phyloP scores from a whole-genome alignment of 2,113 vertebrate species.

The Myodes glareolus region DNA sequence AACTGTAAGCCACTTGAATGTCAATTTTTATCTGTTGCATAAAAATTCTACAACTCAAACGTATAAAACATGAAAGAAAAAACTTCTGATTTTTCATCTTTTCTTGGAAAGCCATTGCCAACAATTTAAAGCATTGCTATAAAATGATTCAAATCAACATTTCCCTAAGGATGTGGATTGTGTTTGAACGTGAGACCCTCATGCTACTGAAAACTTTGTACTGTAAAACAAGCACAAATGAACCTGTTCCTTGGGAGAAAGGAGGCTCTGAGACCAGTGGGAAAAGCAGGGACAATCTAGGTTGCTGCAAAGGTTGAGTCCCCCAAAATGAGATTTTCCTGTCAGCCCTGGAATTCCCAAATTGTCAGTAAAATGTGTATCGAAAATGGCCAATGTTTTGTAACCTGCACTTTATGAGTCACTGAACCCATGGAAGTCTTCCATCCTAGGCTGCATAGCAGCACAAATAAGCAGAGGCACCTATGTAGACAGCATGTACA shows the following conservation, averaged over 20 bases:
- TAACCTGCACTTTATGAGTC: not conserved
- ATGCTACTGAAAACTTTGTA: not conserved
- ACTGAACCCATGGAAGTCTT: not conserved
- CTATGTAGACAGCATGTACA: not conserved
- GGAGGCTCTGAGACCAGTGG: not conserved
- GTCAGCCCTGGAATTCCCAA: not conserved
- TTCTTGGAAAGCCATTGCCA: constrained; percentile 6
- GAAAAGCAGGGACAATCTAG: not conserved
- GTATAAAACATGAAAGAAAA: constrained; percentile 4
- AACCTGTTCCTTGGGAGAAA: not conserved
- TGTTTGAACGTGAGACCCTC: not conserved
- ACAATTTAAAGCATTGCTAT: not conserved
- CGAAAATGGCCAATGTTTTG: not conserved
- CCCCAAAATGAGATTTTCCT: not conserved
- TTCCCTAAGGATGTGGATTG: not conserved
- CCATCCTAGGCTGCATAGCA: not conserved
- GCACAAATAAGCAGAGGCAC: not conserved
- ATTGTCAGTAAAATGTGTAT: not conserved
- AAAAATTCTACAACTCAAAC: constrained; percentile 22
- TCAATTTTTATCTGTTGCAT: constrained; percentile 39
- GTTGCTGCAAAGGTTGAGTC: not conserved
- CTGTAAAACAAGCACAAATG: not conserved
- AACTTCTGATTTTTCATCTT: not conserved
- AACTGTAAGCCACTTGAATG: constrained; percentile 17
- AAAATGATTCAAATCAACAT: not conserved